Base-by-base conservation (phyloP, 2,113 vertebrate species). In the Tychaedon coryphoeus region DNA sequence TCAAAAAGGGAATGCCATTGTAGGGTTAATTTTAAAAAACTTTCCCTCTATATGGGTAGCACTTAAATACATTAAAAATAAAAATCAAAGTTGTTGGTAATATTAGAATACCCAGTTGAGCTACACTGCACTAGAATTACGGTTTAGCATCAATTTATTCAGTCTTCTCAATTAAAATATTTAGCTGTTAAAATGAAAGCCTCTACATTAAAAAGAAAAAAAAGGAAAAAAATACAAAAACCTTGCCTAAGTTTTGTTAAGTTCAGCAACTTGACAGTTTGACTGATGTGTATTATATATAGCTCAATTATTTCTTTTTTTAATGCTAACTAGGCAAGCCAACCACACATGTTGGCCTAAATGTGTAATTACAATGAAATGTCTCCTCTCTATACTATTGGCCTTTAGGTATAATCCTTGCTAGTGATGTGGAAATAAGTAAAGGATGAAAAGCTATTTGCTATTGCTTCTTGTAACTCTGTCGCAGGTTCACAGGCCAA, bases 281-380 rank as follows among this genome's bases (percentile, higher is more conserved):
- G 98, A 98, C 97, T 98, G 98, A 98, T 97, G 93, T 97, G 97
- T 96, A 98, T 98, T 97, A 97, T 98, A 97, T 98, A 97, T 97
- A 97, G 97, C 97, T 98, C 97, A 97, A 98, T 97, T 98, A 97
- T 98, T 98, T 97, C 98, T 98, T 98, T 98, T 98, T 98, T 98
- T 98, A 97, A 98, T 98, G 98, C 98, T 98, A 98, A 98, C 96
- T 92, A 97, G 97, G 97, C 97, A 97, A 97, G 97, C 98, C 97
- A 98, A 97, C 97, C 96, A 92, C 96, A 97, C 97, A 96, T 96
- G 97, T 66, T 94, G 81, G 96, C 92, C 94, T 97, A 97, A 96
- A 97, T 94, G 66, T 97, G 95, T 97, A 97, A 98, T 97, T 97
- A 97, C 97, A 97, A 97, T 96, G 96, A 97, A 96, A 94, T 91